A percentile compares a stretch with the other conserved stretches of the same genome.
These are phyloP conservation scores for Craseonycteris thonglongyai DNA, from an alignment of 2,113 vertebrate species.

Conservation along the genomic window DNA sequence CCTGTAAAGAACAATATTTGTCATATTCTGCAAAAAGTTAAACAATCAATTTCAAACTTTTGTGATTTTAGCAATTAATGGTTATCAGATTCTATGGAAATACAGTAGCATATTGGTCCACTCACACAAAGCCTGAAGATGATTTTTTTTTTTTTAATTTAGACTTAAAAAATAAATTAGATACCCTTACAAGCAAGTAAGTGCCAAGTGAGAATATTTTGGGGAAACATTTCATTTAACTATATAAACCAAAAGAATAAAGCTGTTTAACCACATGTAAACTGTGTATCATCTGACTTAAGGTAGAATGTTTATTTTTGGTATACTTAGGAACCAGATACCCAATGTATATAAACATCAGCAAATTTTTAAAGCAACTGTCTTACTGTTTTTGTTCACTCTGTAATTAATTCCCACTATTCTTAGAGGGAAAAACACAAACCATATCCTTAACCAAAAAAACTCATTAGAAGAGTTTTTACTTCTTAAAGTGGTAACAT, in stretches of 20 bases:
- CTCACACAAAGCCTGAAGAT: not conserved
- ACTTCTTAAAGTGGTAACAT: constrained; percentile 10
- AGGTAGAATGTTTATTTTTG: constrained; percentile 34
- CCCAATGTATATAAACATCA: constrained; percentile 35
- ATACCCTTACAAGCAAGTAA: constrained; percentile 24
- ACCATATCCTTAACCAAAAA: not conserved
- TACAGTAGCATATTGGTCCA: not conserved
- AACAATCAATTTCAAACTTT: not conserved
- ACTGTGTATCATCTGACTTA: not conserved
- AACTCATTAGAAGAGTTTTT: not conserved
- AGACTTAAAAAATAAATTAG: not conserved
- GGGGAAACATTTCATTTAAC: constrained; percentile 30
- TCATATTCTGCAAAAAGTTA: not conserved
- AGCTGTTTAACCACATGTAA: constrained; percentile 16
- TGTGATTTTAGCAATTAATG: not conserved
- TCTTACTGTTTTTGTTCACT: constrained; percentile 29
- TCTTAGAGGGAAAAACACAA: constrained; percentile 26
- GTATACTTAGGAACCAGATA: constrained; percentile 30
- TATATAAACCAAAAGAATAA: constrained; percentile 35
- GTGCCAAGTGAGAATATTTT: constrained; percentile 6
- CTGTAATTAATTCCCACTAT: not conserved
- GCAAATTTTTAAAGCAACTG: constrained; percentile 23
- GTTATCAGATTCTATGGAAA: not conserved
- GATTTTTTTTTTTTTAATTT: too few species aligned
- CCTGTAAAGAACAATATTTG: not conserved